phyloP scores from a whole-genome alignment of 2,797 vertebrate species.

The Gephyroberyx darwinii region DNA sequence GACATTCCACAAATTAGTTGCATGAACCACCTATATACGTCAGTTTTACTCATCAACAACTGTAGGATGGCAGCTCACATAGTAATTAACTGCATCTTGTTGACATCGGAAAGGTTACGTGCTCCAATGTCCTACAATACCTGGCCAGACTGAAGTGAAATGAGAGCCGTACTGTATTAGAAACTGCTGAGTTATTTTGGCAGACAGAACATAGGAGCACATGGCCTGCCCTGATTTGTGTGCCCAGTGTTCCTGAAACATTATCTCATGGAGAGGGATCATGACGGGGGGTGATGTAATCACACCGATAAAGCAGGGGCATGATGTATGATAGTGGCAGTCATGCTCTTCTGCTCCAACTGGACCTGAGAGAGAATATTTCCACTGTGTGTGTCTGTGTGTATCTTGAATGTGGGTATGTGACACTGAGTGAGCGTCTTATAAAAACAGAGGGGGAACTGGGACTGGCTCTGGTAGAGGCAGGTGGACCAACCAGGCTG shows the following conservation, averaged over 20 bases:
- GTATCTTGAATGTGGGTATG: conserved; percentile 34
- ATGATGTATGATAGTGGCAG: conserved; percentile 68
- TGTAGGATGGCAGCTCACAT: conserved; percentile 3
- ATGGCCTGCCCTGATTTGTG: conserved; percentile 72
- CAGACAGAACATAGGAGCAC: conserved; percentile 73
- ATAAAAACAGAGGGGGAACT: conserved; percentile 13
- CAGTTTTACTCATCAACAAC: conserved; percentile 38
- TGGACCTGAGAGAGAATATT: conserved; percentile 60
- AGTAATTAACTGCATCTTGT: conserved; percentile 52
- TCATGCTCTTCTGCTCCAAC: conserved; percentile 68
- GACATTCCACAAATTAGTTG: conserved; percentile 31
- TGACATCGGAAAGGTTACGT: conserved; percentile 60
- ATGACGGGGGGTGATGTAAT: conserved; percentile 80
- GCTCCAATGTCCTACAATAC: conserved; percentile 59
- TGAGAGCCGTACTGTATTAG: conserved; percentile 68
- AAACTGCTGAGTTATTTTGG: conserved; percentile 81
- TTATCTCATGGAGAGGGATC: conserved; percentile 74
- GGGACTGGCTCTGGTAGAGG: conserved; percentile 51
- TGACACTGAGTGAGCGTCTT: conserved; percentile 32
- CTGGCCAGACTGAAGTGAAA: conserved; percentile 70
- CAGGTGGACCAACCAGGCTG: conserved; percentile 67
- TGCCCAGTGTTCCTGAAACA: conserved; percentile 78
- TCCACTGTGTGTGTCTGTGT: conserved; percentile 28
- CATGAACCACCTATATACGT: conserved; percentile 14
- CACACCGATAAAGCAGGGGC: conserved; percentile 74